Conservation (phyloP, 2,888 invertebrate genomes). For the Dastarcus helophoroides region DNA sequence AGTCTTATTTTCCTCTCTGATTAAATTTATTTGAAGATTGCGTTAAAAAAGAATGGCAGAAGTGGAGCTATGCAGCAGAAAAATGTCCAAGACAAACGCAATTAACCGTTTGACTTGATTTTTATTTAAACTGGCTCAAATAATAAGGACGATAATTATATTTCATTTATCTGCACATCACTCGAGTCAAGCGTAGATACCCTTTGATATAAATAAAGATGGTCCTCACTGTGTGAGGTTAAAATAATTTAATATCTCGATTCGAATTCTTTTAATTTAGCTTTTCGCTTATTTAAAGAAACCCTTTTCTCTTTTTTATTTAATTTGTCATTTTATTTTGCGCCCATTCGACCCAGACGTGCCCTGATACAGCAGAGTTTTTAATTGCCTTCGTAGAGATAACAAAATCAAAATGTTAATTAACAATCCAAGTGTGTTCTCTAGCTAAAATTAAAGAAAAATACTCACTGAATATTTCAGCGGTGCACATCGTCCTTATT, state of each 20-base stretch:
- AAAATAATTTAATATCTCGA: conserved; percentile 24
- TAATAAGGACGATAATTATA: conserved; percentile 23
- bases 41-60: no score
- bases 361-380: conserved; percentile 35
- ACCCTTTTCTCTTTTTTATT: conserved; percentile 32
- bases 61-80: no score
- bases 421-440: conserved; percentile 36
- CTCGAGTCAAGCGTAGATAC: conserved; percentile 3
- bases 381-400: conserved; percentile 38
- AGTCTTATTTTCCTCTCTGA: no score
- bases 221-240: conserved; percentile 15
- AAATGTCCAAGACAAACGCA: conserved; percentile 19
- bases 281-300: conserved; percentile 34
- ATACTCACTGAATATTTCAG: conserved; percentile 35
- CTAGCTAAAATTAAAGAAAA: conserved; percentile 37
- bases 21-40: no score
- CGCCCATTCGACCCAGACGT: conserved; percentile 29
- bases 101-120: conserved; percentile 31
- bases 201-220: conserved; percentile 14
- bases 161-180: conserved; percentile 21
- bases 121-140: conserved; percentile 27
- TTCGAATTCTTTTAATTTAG: conserved; percentile 36
- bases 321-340: conserved; percentile 37
- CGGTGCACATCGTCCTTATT: no score
- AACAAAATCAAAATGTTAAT: conserved; percentile 40